Base-by-base conservation (phyloP, 1,140 invertebrate species). In the Thaumetopoea pityocampa region DNA sequence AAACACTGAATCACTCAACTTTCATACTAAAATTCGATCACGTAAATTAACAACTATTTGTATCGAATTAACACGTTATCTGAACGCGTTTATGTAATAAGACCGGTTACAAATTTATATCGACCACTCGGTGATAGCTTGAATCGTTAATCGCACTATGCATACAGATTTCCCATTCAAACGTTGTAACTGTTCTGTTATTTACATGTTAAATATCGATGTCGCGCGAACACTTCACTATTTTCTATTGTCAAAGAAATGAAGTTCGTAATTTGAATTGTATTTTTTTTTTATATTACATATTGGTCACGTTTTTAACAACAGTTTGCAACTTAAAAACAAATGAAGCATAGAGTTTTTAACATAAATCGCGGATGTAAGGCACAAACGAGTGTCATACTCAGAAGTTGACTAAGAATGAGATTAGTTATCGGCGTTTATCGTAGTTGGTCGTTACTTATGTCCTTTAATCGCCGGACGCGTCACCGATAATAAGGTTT, bases 351-450 rank as follows among this genome's bases (percentile, higher is more conserved):
- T 41, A 2, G 12, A 41, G 37, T 32, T 26, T 23, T 30, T 12
- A 23, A 28, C 17, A 23, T n/a, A n/a, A n/a, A n/a, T n/a, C 54
- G 63, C 51, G 51, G 56, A 59, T 53, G 57, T 54, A 52, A 63
- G 52, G 57, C 65, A 67, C 54, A 67, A 67, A 67, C 69, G 59
- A 50, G 67, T 65, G 67, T n/a, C n/a, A n/a, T 58, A 60, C 58
- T 59, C 59, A 61, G 54, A 52, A 65, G 62, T 63, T 62, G 54
- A 41, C 62, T 58, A 66, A 66, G 66, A 78, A 66, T 77, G 72
- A 80, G 70, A 78, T 78, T 59, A 54, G 24, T 60, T 81, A 81
- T 81, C 77, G 73, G 55, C 69, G 61, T 67, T 78, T 81, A 79
- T 76, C 74, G 62, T 65, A 64, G 58, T 54, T 61, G 61, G 70